These are phyloP conservation scores for Rhizoglyphus robini DNA, from an alignment of 1,140 invertebrate species.

Conservation along the genomic window DNA sequence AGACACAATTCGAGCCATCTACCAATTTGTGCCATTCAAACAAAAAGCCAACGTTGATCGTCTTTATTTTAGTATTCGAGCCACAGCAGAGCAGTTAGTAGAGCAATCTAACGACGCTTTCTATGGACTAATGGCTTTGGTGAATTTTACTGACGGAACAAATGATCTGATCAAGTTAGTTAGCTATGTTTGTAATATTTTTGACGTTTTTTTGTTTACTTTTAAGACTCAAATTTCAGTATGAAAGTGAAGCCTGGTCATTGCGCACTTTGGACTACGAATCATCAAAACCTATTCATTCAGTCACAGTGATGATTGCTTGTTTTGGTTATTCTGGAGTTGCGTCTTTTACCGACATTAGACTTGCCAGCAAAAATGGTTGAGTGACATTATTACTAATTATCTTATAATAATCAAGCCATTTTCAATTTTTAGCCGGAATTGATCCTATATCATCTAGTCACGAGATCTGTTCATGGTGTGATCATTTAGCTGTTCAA, in stretches of 20 bases:
- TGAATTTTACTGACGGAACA: constrained; percentile 1
- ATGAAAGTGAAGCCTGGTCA: constrained; percentile 25
- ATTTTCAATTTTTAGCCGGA: neutral
- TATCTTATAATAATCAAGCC: too few species aligned
- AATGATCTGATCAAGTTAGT: constrained; percentile 15
- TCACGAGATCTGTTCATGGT: constrained; percentile 9
- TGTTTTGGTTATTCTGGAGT: constrained; percentile 28
- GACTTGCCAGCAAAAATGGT: constrained; percentile 3
- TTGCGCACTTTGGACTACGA: constrained; percentile 12
- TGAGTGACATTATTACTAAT: too few species aligned
- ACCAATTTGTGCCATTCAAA: constrained; percentile 27
- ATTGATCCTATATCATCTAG: constrained; percentile 1
- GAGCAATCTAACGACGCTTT: constrained; percentile 20
- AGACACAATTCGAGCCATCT: constrained; percentile 26
- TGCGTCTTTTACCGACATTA: constrained; percentile 26
- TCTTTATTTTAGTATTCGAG: constrained; percentile 25
- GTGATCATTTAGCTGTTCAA: neutral
- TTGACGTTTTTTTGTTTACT: neutral
- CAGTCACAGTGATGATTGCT: constrained; percentile 27
- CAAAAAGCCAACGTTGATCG: constrained; percentile 8
- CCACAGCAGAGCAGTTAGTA: constrained; percentile 24
- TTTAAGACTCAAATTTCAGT: constrained; percentile 25
- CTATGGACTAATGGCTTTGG: constrained; percentile 19
- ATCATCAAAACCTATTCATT: constrained; percentile 14
- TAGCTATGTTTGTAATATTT: neutral